Evolutionary conservation across 2,888 invertebrate genomes (phyloP), one percentile per base, ranked within the genome.

Genomic region (Mythimna loreyi): DNA sequence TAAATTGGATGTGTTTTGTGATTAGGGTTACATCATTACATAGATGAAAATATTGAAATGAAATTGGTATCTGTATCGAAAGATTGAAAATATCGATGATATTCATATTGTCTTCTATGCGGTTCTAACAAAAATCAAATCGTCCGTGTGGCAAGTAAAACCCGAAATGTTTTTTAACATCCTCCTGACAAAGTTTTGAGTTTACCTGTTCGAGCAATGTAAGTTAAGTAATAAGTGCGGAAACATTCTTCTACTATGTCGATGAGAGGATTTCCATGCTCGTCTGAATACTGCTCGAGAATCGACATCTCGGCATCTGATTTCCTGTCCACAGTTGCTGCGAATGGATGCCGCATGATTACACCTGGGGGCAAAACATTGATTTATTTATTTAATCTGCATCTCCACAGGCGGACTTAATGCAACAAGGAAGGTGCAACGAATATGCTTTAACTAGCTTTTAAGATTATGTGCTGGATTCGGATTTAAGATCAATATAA

Each of bases 221-320:
- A 91, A 0, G 90, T 86, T 43, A 92, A 62, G 61, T 86, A 90
- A 72, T 85, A 89, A 23, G 67, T 80, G 5, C 72, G 59, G 33
- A 89, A 85, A 69, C 90, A 88, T 57, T 92, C 89, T 0, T 89
- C 78, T 1, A 92, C 73, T 8, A 89, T 76, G 62, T 89, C 83
- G 30, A 91, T 60, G 25, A 78, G 43, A 0, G 91, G 89, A 16
- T 56, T 80, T 3, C 87, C 89, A 11, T 80, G n/a, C 1, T 78
- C 60, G 43, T 88, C 87, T 0, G 71, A 81, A 65, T 85, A 87
- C 36, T 82, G 78, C 28, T 81, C 76, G 0, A 86, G 60, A 0
- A 87, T 86, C 63, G 87, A 81, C 61, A 91, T 70, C 21, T 73
- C 59, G 1, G 82, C 75, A 50, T 92, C 92, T 4, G 82, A 68